Evolutionary conservation across 1,140 invertebrate genomes (phyloP).

Genomic region (Laupala kohalensis): DNA sequence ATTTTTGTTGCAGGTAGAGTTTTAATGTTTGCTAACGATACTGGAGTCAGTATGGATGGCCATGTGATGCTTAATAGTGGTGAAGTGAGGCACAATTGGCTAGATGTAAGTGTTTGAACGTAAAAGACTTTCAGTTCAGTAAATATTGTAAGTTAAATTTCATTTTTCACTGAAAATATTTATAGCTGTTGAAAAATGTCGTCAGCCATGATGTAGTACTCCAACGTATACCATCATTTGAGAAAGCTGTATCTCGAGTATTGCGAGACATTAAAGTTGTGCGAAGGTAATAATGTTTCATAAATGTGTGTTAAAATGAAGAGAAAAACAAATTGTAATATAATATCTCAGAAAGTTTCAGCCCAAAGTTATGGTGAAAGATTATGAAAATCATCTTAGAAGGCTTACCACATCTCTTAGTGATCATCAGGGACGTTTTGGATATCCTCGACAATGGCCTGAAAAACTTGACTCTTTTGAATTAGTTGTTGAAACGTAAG

Average conservation of each 20-base stretch:
- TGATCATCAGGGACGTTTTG: conserved; percentile 56
- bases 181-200: conserved; percentile 67
- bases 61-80: conserved; percentile 78
- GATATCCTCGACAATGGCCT: conserved; percentile 60
- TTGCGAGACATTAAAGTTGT: conserved; percentile 68
- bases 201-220: conserved; percentile 58
- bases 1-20: conserved; percentile 49
- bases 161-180: not conserved
- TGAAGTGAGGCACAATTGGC: conserved; percentile 81
- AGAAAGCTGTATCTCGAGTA: conserved; percentile 68
- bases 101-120: conserved; percentile 49
- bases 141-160: not conserved
- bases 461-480: conserved; percentile 54
- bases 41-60: conserved; percentile 76
- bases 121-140: not conserved
- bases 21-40: conserved; percentile 73
- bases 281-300: conserved; percentile 40
- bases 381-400: conserved; percentile 67
- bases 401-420: conserved; percentile 70
- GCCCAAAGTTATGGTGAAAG: conserved; percentile 68
- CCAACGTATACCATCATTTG: conserved; percentile 61
- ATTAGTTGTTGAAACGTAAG: conserved; percentile 82
- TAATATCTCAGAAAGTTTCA: conserved; percentile 84
- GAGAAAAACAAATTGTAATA: not conserved
- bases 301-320: not conserved